Evolutionary conservation across 2,888 invertebrate genomes (phyloP).

Genomic region (Nomada flava): DNA sequence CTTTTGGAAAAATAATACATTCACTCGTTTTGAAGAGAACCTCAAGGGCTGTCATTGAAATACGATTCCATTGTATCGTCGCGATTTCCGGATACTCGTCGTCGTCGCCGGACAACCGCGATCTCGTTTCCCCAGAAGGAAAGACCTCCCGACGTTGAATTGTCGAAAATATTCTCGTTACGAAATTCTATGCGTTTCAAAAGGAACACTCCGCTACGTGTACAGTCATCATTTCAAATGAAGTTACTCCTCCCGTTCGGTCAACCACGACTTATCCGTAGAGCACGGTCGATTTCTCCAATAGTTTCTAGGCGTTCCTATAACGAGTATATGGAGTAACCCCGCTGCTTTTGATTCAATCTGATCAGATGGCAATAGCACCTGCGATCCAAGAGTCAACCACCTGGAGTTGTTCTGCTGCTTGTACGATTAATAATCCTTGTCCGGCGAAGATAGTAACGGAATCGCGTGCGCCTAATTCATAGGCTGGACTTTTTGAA

Average conservation of each 20-base stretch:
- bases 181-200: background rate
- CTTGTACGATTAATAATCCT: conserved; percentile 62
- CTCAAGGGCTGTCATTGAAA: conserved; percentile 53
- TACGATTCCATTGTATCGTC: conserved; percentile 48
- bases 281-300: background rate
- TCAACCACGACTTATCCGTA: background rate
- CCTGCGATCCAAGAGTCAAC: conserved; percentile 61
- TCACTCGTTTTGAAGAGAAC: conserved; percentile 51
- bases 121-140: conserved; percentile 35
- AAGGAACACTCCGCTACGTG: background rate
- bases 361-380: conserved; percentile 61
- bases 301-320: background rate
- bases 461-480: conserved; percentile 61
- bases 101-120: background rate
- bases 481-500: conserved; percentile 47
- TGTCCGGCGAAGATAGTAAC: conserved; percentile 55
- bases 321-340: background rate
- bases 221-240: background rate
- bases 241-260: background rate
- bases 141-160: background rate
- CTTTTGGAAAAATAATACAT: conserved; percentile 43
- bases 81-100: conserved; percentile 33
- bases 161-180: conserved; percentile 25
- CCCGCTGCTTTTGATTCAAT: conserved; percentile 35
- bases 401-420: conserved; percentile 64